These are phyloP conservation scores for Nothoprocta perdicaria DNA, from an alignment of 2,113 vertebrate species.

Conservation along the genomic window DNA sequence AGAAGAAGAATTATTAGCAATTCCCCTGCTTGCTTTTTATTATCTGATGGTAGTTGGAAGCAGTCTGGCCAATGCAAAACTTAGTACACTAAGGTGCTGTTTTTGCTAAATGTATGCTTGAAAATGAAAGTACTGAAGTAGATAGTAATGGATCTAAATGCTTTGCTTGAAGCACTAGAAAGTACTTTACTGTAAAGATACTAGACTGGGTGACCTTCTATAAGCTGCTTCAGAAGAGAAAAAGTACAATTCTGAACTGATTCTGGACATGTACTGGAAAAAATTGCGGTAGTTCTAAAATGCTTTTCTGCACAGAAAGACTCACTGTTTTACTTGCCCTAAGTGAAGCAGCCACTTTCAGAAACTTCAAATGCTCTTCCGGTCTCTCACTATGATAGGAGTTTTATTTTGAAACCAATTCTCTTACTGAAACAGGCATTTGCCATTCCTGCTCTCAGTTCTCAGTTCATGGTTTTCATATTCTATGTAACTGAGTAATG, in stretches of 20 bases:
- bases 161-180: not conserved
- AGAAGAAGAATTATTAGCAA: not conserved
- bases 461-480: not conserved
- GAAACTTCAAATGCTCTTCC: not conserved
- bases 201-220: not conserved
- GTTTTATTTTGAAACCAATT: not conserved
- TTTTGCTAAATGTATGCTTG: not conserved
- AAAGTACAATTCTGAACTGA: not conserved
- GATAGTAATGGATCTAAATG: not conserved
- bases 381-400: not conserved
- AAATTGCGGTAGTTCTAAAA: not conserved
- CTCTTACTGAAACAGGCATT: not conserved
- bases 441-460: not conserved
- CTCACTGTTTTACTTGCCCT: not conserved
- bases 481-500: not conserved
- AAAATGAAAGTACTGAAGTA: not conserved
- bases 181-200: not conserved
- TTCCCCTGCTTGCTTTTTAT: not conserved
- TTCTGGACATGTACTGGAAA: not conserved
- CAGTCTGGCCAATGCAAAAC: not conserved
- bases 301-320: not conserved
- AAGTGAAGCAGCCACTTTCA: not conserved
- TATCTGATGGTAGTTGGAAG: not conserved
- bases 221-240: not conserved
- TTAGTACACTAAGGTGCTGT: not conserved